Conservation (phyloP, 2,113 vertebrate genomes). For the Lanius ludovicianus region DNA sequence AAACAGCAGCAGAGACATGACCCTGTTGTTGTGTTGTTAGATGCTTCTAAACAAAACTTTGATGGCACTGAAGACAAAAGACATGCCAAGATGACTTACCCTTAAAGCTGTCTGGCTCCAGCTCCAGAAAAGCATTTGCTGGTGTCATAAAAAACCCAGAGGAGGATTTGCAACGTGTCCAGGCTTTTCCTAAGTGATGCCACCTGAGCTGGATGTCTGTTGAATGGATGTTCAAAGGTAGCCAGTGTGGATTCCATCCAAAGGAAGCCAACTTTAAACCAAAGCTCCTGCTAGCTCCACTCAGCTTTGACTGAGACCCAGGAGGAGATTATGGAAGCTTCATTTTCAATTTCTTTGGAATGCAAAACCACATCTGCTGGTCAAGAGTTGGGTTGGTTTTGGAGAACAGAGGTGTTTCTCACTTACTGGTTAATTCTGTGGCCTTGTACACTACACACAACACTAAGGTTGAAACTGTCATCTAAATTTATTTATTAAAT, state of each 20-base stretch:
- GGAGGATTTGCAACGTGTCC: background rate
- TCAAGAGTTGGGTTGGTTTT: background rate
- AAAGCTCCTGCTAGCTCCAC: background rate
- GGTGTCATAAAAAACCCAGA: background rate
- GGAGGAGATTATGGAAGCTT: background rate
- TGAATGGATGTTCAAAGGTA: background rate
- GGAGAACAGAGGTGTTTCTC: background rate
- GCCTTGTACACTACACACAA: background rate
- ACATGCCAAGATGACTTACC: background rate
- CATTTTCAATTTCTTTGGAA: background rate
- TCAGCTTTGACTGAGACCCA: background rate
- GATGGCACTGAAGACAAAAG: background rate
- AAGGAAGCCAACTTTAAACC: background rate
- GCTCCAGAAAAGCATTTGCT: background rate
- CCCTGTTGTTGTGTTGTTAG: background rate
- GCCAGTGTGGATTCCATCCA: background rate
- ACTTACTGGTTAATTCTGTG: background rate
- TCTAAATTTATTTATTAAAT: background rate
- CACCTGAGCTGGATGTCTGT: background rate
- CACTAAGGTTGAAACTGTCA: background rate
- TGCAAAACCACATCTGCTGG: background rate
- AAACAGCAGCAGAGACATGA: background rate
- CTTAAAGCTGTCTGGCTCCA: background rate
- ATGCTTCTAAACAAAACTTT: background rate
- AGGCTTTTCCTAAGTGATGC: background rate